These are phyloP conservation scores for Saguinus imperator DNA, from an alignment of 2,113 vertebrate species.

Conservation along the genomic window DNA sequence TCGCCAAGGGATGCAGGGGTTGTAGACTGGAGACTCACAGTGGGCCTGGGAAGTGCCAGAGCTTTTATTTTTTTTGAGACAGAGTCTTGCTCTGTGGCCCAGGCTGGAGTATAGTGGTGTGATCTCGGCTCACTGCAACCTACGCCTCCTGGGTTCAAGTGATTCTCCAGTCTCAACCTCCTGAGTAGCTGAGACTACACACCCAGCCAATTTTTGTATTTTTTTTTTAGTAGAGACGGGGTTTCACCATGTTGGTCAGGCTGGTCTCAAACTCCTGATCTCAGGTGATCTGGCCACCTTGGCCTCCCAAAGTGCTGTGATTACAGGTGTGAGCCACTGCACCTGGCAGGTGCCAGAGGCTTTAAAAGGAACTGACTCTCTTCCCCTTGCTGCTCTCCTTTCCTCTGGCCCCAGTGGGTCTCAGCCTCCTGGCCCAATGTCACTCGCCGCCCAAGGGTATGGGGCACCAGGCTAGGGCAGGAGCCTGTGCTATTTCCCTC, in stretches of 20 bases:
- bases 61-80: neutral
- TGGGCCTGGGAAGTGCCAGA: conserved; percentile 34
- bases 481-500: neutral
- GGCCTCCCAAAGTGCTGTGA: neutral
- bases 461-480: neutral
- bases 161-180: neutral
- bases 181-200: neutral
- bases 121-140: neutral
- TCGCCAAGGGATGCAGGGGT: neutral
- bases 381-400: neutral
- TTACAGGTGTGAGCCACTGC: neutral
- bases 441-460: neutral
- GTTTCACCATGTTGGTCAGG: neutral
- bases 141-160: neutral
- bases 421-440: neutral
- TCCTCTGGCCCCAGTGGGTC: conserved; percentile 50
- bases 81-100: neutral
- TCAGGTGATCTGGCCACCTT: neutral
- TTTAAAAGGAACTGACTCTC: conserved; percentile 21
- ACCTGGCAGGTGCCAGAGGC: neutral
- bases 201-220: neutral
- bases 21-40: neutral
- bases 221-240: neutral
- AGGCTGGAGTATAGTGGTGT: neutral
- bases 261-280: neutral